Conservation (phyloP, 2,888 invertebrate genomes). For the Acleris sparsana region DNA sequence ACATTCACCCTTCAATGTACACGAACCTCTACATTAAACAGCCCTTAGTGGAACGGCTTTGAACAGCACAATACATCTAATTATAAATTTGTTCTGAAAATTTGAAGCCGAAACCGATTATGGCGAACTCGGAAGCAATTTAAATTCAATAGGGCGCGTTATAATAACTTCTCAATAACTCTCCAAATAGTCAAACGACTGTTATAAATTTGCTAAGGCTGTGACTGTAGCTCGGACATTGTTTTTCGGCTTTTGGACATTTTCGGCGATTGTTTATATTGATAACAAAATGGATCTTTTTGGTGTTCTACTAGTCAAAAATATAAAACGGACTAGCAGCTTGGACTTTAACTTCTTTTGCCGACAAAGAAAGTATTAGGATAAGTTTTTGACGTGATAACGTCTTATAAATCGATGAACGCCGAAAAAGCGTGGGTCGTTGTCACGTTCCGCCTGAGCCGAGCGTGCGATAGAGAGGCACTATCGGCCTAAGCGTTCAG, state of each 20-base stretch:
- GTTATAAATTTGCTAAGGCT: constrained; percentile 15
- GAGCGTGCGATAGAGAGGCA: no score
- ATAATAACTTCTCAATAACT: constrained; percentile 37
- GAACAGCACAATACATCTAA: constrained; percentile 9
- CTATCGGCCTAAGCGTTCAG: no score
- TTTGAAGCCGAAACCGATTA: constrained; percentile 24
- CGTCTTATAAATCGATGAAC: no score
- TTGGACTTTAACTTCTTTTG: no score
- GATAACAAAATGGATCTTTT: not conserved
- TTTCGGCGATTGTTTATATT: not conserved
- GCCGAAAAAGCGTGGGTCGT: no score
- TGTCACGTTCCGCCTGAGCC: no score
- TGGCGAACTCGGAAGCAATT: constrained; percentile 27
- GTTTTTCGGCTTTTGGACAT: not conserved
- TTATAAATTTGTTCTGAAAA: constrained; percentile 16
- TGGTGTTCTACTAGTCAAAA: no score
- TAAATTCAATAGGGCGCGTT: constrained; percentile 36
- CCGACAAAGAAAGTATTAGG: no score
- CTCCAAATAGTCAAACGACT: constrained; percentile 35
- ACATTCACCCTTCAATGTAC: not conserved
- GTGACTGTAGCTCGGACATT: not conserved
- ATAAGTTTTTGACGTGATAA: no score
- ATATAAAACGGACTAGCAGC: no score
- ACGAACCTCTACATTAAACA: not conserved
- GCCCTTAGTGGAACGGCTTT: not conserved